A percentile compares a stretch with the other conserved stretches of the same genome.
Conservation (phyloP, 2,888 invertebrate species). For the Pandemis corylana region DNA sequence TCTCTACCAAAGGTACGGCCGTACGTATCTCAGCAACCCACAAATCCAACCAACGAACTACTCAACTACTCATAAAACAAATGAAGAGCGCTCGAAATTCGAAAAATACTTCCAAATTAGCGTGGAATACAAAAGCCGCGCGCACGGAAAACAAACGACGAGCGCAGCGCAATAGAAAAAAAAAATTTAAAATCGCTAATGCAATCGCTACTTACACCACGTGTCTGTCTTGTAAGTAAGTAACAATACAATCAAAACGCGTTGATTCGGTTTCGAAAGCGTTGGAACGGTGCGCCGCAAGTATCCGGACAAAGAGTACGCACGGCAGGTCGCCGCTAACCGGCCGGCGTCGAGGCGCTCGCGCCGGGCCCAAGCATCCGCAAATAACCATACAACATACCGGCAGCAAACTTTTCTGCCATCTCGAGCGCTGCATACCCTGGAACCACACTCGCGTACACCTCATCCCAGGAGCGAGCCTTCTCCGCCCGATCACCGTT, state of each 20-base stretch:
- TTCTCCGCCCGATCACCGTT: constrained; percentile 79
- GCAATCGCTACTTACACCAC: constrained; percentile 37
- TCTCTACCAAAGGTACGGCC: constrained; percentile 7
- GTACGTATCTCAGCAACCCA: not conserved
- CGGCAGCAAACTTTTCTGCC: constrained; percentile 75
- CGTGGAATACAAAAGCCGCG: not conserved
- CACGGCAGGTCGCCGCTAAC: constrained; percentile 48
- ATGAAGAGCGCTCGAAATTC: not conserved
- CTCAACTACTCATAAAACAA: not conserved
- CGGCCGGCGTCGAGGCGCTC: constrained; percentile 37
- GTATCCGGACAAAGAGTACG: constrained; percentile 76
- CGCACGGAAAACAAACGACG: not conserved
- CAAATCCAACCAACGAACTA: not conserved
- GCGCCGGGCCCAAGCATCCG: constrained; percentile 53
- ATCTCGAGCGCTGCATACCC: constrained; percentile 72
- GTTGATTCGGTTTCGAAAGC: constrained; percentile 73
- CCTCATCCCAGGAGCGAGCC: constrained; percentile 79
- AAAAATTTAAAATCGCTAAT: constrained; percentile 15
- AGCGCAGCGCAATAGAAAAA: not conserved
- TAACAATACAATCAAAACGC: constrained; percentile 47
- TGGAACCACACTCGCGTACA: constrained; percentile 76
- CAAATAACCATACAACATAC: constrained; percentile 68
- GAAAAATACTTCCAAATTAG: not conserved
- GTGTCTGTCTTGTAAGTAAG: constrained; percentile 23
- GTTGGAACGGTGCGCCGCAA: constrained; percentile 51